A percentile compares a stretch with the other conserved stretches of the same genome.
These are phyloP conservation scores for Cynoglossus semilaevis DNA, from an alignment of 2,113 vertebrate genomes.

Conservation along the genomic window DNA sequence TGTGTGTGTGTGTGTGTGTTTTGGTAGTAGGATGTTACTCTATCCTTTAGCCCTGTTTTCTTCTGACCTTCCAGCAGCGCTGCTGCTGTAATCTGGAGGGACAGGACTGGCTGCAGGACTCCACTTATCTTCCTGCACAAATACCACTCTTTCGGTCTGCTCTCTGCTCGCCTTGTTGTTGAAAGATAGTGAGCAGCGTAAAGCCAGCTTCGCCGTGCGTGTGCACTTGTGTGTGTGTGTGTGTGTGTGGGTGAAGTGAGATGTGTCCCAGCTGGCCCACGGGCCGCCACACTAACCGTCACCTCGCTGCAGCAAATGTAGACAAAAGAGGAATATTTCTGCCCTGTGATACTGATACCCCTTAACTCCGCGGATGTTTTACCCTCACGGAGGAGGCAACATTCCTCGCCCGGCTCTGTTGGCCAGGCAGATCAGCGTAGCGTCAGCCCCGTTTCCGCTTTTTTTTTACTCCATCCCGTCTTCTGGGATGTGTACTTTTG, in stretches of 20 bases:
- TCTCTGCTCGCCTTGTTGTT: constrained; percentile 76
- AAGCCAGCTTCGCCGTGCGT: constrained; percentile 44
- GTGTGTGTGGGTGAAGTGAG: constrained; percentile 55
- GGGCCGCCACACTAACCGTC: constrained; percentile 64
- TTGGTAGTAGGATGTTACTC: constrained; percentile 51
- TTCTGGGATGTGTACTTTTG: constrained; percentile 65
- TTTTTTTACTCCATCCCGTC: constrained; percentile 54
- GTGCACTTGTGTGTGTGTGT: constrained; percentile 10
- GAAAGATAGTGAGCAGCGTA: constrained; percentile 76
- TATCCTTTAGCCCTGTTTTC: constrained; percentile 64
- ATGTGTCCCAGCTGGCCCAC: constrained; percentile 74
- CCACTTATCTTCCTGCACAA: constrained; percentile 79
- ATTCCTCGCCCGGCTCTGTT: constrained; percentile 60
- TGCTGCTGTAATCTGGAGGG: constrained; percentile 72
- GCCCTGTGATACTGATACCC: constrained; percentile 68
- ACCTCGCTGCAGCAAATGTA: constrained; percentile 64
- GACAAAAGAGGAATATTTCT: constrained; percentile 64
- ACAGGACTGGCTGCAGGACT: constrained; percentile 71
- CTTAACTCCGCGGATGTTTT: constrained; percentile 64
- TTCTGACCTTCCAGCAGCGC: constrained; percentile 67
- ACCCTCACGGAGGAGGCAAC: constrained; percentile 59
- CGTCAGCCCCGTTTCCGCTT: constrained; percentile 52
- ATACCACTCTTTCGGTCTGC: constrained; percentile 78
- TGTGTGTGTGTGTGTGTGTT: constrained; percentile 31
- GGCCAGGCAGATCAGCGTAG: constrained; percentile 53